Conservation (phyloP, 2,797 vertebrate species). For the Uromys caudimaculatus region DNA sequence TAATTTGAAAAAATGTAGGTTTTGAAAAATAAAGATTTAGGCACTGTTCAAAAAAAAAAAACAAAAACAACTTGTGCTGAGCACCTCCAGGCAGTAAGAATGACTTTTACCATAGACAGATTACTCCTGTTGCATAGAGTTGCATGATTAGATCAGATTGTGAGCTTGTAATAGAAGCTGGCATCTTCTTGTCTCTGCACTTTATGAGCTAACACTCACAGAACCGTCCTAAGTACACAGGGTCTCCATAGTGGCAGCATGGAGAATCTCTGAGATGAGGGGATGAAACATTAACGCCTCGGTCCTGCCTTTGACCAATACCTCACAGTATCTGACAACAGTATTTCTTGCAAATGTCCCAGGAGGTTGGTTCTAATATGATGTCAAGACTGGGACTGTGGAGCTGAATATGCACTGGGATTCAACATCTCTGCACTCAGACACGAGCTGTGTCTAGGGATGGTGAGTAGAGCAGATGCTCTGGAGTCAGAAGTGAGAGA, state of each 20-base stretch:
- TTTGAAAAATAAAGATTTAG: no score
- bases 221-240: not conserved
- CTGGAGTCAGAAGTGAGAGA: not conserved
- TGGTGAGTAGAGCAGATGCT: not conserved
- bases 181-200: not conserved
- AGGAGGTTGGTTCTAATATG: constrained; percentile 7
- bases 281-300: not conserved
- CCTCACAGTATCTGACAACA: not conserved
- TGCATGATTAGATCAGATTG: not conserved
- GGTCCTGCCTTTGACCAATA: not conserved
- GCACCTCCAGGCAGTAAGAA: not conserved
- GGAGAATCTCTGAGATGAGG: not conserved
- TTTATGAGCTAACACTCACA: not conserved
- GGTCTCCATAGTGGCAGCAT: not conserved
- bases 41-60: no score
- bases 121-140: not conserved
- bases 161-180: not conserved
- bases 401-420: not conserved
- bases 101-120: not conserved
- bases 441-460: not conserved
- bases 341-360: not conserved
- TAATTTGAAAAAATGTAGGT: no score
- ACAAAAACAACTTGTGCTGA: no score
- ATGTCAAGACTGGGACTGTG: not conserved
- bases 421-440: not conserved